phyloP scores from a whole-genome alignment of 1,140 invertebrate genomes.

The Cotesia glomerata region DNA sequence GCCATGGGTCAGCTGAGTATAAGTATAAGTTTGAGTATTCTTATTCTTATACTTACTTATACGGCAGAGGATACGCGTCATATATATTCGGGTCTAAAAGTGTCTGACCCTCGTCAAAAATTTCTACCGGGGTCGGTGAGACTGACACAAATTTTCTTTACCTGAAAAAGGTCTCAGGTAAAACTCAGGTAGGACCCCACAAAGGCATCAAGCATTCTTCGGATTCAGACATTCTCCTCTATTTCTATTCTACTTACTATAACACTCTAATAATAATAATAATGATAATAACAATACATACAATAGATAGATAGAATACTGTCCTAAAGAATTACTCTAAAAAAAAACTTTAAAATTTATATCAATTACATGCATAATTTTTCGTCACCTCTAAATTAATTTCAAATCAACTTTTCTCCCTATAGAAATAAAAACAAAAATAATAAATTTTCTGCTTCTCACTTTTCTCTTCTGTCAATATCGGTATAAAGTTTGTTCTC shows the following conservation, averaged over 20 bases:
- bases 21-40: no score
- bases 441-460: no score
- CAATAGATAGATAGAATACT: not conserved
- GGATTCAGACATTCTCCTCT: not conserved
- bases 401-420: no score
- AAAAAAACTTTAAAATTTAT: not conserved
- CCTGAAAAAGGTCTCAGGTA: slow-evolving; percentile 18
- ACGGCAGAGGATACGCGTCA: not conserved
- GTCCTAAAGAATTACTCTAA: not conserved
- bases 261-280: no score
- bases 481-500: no score
- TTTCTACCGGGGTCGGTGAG: not conserved
- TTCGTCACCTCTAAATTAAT: no score
- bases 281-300: not conserved
- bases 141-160: slow-evolving; percentile 20
- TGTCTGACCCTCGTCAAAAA: slow-evolving; percentile 33
- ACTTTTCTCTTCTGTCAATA: no score
- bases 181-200: slow-evolving; percentile 27
- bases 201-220: slow-evolving; percentile 14
- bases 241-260: not conserved
- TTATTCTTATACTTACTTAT: not conserved
- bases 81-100: not conserved
- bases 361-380: no score
- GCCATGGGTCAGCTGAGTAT: not conserved
- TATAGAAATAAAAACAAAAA: no score